Percentiles rank a stretch among this genome's conserved stretches.
Evolutionary conservation across 2,888 invertebrate species (phyloP).

Genomic region (Drosophila kanekoi): DNA sequence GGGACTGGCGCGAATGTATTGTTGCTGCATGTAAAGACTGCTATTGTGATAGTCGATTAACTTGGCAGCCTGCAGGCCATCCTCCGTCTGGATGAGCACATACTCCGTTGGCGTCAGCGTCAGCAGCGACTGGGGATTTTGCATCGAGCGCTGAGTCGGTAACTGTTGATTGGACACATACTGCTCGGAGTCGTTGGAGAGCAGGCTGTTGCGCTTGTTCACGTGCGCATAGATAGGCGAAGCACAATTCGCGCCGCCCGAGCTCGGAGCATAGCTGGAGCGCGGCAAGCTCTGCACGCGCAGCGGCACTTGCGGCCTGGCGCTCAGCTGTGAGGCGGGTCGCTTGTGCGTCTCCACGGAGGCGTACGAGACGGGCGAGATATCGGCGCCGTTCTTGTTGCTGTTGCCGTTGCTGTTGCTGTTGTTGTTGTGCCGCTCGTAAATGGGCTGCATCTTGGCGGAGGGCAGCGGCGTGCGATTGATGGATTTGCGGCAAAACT

Average conservation of each 20-base stretch:
- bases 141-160: constrained; percentile 35
- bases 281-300: constrained; percentile 82
- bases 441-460: constrained; percentile 65
- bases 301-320: constrained; percentile 83
- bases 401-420: constrained; percentile 1
- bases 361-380: constrained; percentile 84
- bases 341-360: constrained; percentile 82
- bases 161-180: constrained; percentile 76
- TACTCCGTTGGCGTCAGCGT: constrained; percentile 69
- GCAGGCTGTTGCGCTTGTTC: constrained; percentile 82
- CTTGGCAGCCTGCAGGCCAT: constrained; percentile 81
- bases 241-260: constrained; percentile 41
- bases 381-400: constrained; percentile 59
- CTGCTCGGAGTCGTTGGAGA: constrained; percentile 82
- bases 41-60: constrained; percentile 70
- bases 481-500: constrained; percentile 84
- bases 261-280: constrained; percentile 32
- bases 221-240: constrained; percentile 84
- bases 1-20: constrained; percentile 64
- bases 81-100: constrained; percentile 81
- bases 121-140: constrained; percentile 32
- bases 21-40: constrained; percentile 65
- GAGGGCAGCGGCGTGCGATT: constrained; percentile 75
- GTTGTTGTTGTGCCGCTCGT: constrained; percentile 52
- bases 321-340: constrained; percentile 66